These are phyloP conservation scores for Muschampia plurimacula DNA, from an alignment of 2,888 invertebrate species.

Conservation along the genomic window DNA sequence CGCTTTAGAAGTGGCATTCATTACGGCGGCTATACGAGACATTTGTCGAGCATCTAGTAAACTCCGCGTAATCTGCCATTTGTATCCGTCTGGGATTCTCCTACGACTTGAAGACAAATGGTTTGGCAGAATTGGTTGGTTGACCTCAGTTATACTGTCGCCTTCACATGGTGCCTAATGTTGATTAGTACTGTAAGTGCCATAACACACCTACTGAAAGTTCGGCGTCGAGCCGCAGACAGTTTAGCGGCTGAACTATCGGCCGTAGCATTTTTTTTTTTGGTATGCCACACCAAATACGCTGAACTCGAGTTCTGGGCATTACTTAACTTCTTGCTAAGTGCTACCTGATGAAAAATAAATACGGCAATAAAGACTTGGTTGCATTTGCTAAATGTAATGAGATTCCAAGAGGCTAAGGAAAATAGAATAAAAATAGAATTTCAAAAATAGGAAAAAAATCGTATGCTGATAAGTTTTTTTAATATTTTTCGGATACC, in stretches of 20 bases:
- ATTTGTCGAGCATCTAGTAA: constrained; percentile 57
- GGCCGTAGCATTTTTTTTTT: too few species aligned
- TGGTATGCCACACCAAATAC: too few species aligned
- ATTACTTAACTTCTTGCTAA: too few species aligned
- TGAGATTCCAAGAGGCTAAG: too few species aligned
- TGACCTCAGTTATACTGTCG: neutral
- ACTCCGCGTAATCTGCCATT: constrained; percentile 73
- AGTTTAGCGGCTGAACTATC: neutral
- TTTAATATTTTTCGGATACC: too few species aligned
- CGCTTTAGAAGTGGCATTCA: constrained; percentile 61
- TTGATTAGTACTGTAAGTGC: neutral
- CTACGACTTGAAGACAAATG: constrained; percentile 32
- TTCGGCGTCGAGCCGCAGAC: neutral
- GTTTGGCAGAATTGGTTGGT: neutral
- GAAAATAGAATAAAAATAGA: too few species aligned
- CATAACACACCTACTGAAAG: neutral
- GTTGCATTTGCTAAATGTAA: too few species aligned
- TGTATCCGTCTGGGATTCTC: constrained; percentile 67
- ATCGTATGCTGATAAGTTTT: too few species aligned
- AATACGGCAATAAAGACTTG: too few species aligned
- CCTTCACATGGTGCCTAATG: neutral
- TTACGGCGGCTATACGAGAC: constrained; percentile 48
- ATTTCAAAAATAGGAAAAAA: too few species aligned
- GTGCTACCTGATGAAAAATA: too few species aligned
- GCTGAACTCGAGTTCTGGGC: too few species aligned